A percentile compares a stretch with the other conserved stretches of the same genome.
phyloP scores from a whole-genome alignment of 92 coral and sea anemone genomes.

The Porites divaricata region DNA sequence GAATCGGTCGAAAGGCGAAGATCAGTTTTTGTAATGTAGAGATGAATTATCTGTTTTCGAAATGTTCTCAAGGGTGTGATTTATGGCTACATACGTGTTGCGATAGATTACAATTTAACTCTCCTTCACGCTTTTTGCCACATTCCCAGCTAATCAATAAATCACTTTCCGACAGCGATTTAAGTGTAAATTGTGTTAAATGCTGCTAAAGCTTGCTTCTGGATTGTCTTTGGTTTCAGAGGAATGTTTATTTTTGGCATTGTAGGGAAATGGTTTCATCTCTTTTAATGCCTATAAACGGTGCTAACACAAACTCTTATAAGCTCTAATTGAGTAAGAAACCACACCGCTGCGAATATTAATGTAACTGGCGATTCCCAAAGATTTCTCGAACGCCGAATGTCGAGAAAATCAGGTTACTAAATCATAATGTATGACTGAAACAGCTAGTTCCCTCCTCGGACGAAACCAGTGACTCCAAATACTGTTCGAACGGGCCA shows the following conservation, averaged over 20 bases:
- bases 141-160: slow-evolving; percentile 33
- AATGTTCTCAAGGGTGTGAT: slow-evolving; percentile 10
- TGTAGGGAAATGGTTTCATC: slow-evolving; percentile 11
- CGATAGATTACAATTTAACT: slow-evolving; percentile 34
- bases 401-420: slow-evolving; percentile 1
- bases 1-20: not conserved
- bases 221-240: slow-evolving; percentile 21
- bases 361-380: not conserved
- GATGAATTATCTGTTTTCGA: slow-evolving; percentile 10
- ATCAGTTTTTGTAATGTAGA: not conserved
- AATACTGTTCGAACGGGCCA: not conserved
- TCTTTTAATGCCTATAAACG: slow-evolving; percentile 30
- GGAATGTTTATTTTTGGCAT: slow-evolving; percentile 24
- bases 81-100: slow-evolving; percentile 2
- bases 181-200: slow-evolving; percentile 20
- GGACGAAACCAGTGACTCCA: not conserved
- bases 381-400: slow-evolving; percentile 19
- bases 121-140: slow-evolving; percentile 27
- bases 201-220: slow-evolving; percentile 1
- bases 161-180: slow-evolving; percentile 17
- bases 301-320: slow-evolving; percentile 29
- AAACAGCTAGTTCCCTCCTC: not conserved
- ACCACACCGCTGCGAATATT: slow-evolving; percentile 19
- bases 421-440: not conserved
- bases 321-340: slow-evolving; percentile 36